Evolutionary conservation across 1,140 invertebrate species (phyloP), one percentile per base, ranked within the genome.

Genomic region (Ceratina japonica): DNA sequence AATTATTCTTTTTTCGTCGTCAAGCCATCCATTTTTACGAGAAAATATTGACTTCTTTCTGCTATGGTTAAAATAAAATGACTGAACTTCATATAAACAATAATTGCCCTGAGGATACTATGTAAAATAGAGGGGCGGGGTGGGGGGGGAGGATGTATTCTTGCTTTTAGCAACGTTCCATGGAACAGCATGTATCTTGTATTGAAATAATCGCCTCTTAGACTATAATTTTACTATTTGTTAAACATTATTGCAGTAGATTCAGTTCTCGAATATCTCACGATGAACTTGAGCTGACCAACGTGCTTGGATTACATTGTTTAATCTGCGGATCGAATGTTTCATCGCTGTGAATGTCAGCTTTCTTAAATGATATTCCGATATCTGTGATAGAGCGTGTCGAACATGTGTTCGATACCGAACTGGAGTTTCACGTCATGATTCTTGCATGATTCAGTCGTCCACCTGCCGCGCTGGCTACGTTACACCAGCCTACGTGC

Each of bases 291-390:
- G 51, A 74, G 12, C 56, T 65, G 59, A 54, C 22, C 49, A 20
- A 8, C 7, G 3, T 85, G 70, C 78, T 85, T 81, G 79, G 78
- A 58, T 84, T 81, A 75, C 65, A 59, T 24, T 81, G 65, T 84
- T 84, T 71, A 79, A 85, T 81, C 59, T 18, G 8, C 64, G 24
- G 12, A n/a, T 51, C 12, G 54, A 84, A 84, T 84, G 78, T 81
- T 74, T 78, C 78, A 68, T 16, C 51, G 37, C 75, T 70, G 81
- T 49, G 78, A 84, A 85, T 84, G 70, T 84, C 79, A 78, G 58
- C 74, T 75, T 78, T 81, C 82, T 78, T 73, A 18, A 52, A 83
- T 24, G 37, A 51, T 75, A 63, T 22, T 15, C 27, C 56, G 52
- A 54, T 80, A 84, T 75, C 72, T 22, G 61, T 44, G 24, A 5